phyloP scores from a whole-genome alignment of 2,888 invertebrate species.

The Cephus pygmeus region DNA sequence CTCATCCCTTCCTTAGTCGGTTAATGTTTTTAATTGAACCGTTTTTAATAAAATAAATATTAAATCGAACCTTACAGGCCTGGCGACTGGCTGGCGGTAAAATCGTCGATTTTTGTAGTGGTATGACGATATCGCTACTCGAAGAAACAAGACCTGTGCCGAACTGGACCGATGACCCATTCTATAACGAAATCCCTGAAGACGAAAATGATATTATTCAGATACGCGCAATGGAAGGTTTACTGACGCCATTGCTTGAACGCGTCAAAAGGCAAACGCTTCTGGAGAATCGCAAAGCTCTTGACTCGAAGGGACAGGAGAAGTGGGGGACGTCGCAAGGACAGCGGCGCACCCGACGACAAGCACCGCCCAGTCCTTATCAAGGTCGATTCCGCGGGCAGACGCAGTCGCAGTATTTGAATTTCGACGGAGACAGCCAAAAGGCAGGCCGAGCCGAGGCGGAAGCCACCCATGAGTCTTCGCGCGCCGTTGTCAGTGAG shows the following conservation, averaged over 20 bases:
- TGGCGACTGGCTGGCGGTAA: conserved; percentile 66
- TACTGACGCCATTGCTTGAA: conserved; percentile 38
- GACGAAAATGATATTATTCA: conserved; percentile 49
- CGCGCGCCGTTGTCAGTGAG: conserved; percentile 80
- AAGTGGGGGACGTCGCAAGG: conserved; percentile 25
- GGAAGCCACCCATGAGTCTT: conserved; percentile 78
- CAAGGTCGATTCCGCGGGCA: conserved; percentile 75
- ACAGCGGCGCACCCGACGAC: conserved; percentile 45
- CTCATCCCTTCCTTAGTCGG: neutral
- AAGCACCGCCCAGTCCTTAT: conserved; percentile 36
- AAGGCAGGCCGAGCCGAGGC: conserved; percentile 83
- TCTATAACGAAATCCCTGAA: conserved; percentile 51
- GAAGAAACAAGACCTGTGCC: conserved; percentile 47
- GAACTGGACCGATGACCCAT: conserved; percentile 36
- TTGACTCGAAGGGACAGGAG: conserved; percentile 29
- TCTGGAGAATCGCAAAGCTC: conserved; percentile 34
- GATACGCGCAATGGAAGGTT: conserved; percentile 37
- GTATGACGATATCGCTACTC: conserved; percentile 63
- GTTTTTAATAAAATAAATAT: neutral
- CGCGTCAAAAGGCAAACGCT: conserved; percentile 45
- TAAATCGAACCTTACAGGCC: conserved; percentile 50
- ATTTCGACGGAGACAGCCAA: conserved; percentile 72
- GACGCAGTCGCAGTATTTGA: conserved; percentile 86
- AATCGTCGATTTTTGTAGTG: conserved; percentile 66
- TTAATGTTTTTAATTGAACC: neutral